A percentile compares a stretch with the other conserved stretches of the same genome.
Conservation (phyloP, 2,113 vertebrate species). For the Cavia aperea region DNA sequence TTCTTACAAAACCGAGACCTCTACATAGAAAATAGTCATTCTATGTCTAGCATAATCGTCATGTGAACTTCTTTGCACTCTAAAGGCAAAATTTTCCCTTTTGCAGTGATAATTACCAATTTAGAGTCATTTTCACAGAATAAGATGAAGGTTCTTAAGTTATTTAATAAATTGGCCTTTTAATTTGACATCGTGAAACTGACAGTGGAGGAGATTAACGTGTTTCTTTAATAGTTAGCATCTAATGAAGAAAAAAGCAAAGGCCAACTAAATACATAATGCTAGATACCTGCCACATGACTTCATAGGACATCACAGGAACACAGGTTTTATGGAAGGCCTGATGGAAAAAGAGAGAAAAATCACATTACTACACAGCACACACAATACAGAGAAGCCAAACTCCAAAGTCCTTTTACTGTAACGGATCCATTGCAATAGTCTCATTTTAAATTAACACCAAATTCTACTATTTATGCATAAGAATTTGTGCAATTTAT, state of each 20-base stretch:
- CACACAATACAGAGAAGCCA: neutral
- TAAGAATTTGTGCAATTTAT: constrained; percentile 17
- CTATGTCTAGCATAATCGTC: neutral
- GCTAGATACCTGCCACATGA: constrained; percentile 18
- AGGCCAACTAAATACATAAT: neutral
- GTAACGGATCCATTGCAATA: neutral
- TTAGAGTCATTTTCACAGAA: constrained; percentile 27
- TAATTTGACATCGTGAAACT: constrained; percentile 42
- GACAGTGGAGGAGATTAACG: constrained; percentile 8
- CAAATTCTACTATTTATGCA: neutral
- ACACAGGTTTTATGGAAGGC: neutral
- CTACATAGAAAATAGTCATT: neutral
- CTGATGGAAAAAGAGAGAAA: neutral
- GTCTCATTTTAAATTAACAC: constrained; percentile 15
- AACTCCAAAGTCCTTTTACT: neutral
- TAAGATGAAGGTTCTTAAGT: constrained; percentile 26
- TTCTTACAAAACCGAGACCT: neutral
- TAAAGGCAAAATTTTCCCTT: constrained; percentile 24
- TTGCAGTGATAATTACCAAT: constrained; percentile 16
- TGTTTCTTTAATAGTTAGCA: constrained; percentile 6
- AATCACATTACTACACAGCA: neutral
- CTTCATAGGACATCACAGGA: neutral
- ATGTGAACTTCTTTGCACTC: neutral
- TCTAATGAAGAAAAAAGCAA: constrained; percentile 36
- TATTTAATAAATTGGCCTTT: constrained; percentile 50